Conservation (phyloP, 2,888 invertebrate species). For the Andrena minutula region DNA sequence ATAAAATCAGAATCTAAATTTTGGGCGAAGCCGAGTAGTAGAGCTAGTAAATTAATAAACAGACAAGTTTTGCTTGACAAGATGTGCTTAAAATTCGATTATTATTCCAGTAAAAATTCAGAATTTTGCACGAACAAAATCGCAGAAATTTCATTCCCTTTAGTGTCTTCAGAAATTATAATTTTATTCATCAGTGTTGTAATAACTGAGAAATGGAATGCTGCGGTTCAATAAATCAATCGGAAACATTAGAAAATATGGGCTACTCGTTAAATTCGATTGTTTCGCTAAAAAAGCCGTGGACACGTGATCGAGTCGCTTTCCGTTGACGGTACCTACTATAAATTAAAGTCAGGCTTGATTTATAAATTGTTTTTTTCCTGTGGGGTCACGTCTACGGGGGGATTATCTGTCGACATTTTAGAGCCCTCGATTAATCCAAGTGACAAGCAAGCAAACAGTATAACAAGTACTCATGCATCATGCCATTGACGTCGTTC, state of each 20-base stretch:
- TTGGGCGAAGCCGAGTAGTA: too few species aligned
- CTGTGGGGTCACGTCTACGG: slow-evolving; percentile 60
- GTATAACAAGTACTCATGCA: slow-evolving; percentile 3
- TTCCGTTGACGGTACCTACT: slow-evolving; percentile 23
- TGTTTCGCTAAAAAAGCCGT: background rate
- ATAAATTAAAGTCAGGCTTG: slow-evolving; percentile 43
- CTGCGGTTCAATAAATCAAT: background rate
- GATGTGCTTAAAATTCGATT: too few species aligned
- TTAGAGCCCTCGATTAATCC: slow-evolving; percentile 56
- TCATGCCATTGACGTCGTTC: slow-evolving; percentile 51
- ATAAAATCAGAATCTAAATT: too few species aligned
- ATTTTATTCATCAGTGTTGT: too few species aligned
- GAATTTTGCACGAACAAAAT: background rate
- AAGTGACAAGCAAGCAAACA: slow-evolving; percentile 35
- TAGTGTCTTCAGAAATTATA: background rate
- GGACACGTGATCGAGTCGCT: slow-evolving; percentile 19
- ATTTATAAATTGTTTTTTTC: slow-evolving; percentile 68
- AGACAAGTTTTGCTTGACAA: too few species aligned
- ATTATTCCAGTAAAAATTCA: too few species aligned
- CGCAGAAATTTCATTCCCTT: background rate
- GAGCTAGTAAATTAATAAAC: too few species aligned
- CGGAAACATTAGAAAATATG: background rate
- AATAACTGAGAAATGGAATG: background rate
- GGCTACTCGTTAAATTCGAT: background rate
- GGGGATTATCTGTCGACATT: slow-evolving; percentile 53